Evolutionary conservation across 2,113 vertebrate species (phyloP).

Genomic region (Ceuthmochares aereus): DNA sequence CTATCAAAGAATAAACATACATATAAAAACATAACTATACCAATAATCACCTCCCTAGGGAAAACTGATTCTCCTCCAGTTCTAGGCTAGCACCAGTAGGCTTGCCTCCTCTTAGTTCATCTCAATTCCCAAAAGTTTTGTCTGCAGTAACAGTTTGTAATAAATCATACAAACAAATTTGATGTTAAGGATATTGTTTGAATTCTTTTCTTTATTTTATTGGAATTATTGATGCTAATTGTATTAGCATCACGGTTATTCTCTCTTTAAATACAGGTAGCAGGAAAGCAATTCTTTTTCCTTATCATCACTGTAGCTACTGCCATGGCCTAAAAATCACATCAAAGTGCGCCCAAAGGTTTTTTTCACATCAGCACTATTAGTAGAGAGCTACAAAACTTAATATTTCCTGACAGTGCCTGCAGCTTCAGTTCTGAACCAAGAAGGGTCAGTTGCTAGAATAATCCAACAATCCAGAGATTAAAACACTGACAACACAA

Average conservation of each 20-base stretch:
- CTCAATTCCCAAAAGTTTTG: not conserved
- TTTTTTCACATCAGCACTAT: not conserved
- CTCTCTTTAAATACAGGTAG: not conserved
- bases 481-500: conserved; percentile 24
- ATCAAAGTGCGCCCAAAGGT: not conserved
- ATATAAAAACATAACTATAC: not conserved
- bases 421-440: not conserved
- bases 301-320: not conserved
- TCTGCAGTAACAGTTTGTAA: not conserved
- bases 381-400: not conserved
- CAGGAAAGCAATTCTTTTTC: not conserved
- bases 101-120: not conserved
- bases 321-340: not conserved
- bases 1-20: not conserved
- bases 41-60: not conserved
- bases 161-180: not conserved
- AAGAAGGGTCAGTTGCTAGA: not conserved
- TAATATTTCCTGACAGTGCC: not conserved
- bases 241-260: not conserved
- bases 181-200: not conserved
- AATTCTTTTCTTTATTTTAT: not conserved
- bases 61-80: not conserved
- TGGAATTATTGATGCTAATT: not conserved
- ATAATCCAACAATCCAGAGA: not conserved
- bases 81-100: not conserved